phyloP scores from a whole-genome alignment of 2,888 invertebrate species.

The Linnaemya vulpina region DNA sequence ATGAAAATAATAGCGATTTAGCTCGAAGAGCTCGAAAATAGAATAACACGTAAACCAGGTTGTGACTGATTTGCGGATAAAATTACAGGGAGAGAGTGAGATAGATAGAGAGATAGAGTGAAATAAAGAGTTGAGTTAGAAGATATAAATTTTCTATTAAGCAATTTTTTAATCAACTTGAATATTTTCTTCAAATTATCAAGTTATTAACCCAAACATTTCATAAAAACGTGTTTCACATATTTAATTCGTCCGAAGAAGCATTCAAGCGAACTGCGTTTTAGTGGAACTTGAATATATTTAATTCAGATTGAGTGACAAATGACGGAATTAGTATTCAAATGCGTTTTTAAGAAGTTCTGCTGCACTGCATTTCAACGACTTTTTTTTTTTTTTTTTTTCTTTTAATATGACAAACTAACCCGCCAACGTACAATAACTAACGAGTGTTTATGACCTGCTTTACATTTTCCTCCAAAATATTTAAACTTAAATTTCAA shows the following conservation, averaged over 20 bases:
- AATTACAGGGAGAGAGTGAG: too few species aligned
- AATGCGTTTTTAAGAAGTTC: conserved; percentile 44
- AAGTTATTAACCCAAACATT: conserved; percentile 70
- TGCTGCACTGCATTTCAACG: conserved; percentile 39
- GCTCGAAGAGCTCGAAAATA: too few species aligned
- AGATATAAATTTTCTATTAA: too few species aligned
- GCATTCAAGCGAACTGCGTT: conserved; percentile 12
- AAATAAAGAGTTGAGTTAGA: too few species aligned
- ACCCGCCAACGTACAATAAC: background rate
- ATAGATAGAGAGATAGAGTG: too few species aligned
- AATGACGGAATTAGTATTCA: conserved; percentile 13
- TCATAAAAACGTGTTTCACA: conserved; percentile 68
- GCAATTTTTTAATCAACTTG: background rate
- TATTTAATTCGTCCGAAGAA: conserved; percentile 61
- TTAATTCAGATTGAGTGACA: background rate
- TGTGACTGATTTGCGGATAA: too few species aligned
- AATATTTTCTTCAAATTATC: conserved; percentile 61
- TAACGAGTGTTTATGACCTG: background rate
- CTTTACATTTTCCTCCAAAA: background rate
- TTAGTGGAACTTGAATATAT: background rate
- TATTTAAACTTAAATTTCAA: background rate
- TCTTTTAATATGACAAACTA: conserved; percentile 2
- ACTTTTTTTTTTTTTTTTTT: background rate
- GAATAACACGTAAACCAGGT: too few species aligned
- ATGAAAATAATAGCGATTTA: too few species aligned